phyloP scores from a whole-genome alignment of 2,888 invertebrate genomes.

The Halictus quadricinctus region DNA sequence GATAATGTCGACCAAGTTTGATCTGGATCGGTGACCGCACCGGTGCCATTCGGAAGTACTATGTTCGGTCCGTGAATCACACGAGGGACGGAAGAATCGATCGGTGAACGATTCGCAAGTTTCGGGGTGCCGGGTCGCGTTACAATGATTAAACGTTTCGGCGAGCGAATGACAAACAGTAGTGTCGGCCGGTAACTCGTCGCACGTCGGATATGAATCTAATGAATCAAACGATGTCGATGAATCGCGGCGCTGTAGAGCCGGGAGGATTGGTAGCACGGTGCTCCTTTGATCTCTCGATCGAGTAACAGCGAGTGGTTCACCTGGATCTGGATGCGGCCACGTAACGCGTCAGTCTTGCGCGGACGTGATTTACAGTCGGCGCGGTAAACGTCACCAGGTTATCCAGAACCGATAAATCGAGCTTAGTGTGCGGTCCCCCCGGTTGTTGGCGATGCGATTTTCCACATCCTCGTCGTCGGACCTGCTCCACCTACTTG shows the following conservation, averaged over 20 bases:
- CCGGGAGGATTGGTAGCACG: background rate
- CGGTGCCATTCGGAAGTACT: background rate
- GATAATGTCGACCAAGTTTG: too few relatives aligned
- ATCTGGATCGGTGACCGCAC: too few relatives aligned
- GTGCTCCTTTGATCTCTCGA: constrained; percentile 44
- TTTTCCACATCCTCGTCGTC: constrained; percentile 56
- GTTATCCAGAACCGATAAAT: constrained; percentile 71
- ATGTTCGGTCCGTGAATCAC: background rate
- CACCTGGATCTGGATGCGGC: constrained; percentile 15
- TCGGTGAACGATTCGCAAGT: constrained; percentile 8
- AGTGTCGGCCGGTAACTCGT: constrained; percentile 7
- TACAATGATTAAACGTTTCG: constrained; percentile 31
- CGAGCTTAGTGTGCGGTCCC: constrained; percentile 45
- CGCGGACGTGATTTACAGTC: constrained; percentile 60
- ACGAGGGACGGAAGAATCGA: constrained; percentile 13
- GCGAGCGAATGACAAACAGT: constrained; percentile 27
- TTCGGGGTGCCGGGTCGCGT: constrained; percentile 14
- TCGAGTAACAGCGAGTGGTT: constrained; percentile 23
- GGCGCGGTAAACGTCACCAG: constrained; percentile 60
- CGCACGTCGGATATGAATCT: constrained; percentile 44
- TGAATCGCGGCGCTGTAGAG: background rate
- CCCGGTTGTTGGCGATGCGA: constrained; percentile 62
- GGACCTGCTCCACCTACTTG: constrained; percentile 38
- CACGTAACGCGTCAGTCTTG: constrained; percentile 51
- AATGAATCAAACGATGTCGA: constrained; percentile 49